phyloP scores from a whole-genome alignment of 2,113 vertebrate genomes.

The Leptosomus discolor region DNA sequence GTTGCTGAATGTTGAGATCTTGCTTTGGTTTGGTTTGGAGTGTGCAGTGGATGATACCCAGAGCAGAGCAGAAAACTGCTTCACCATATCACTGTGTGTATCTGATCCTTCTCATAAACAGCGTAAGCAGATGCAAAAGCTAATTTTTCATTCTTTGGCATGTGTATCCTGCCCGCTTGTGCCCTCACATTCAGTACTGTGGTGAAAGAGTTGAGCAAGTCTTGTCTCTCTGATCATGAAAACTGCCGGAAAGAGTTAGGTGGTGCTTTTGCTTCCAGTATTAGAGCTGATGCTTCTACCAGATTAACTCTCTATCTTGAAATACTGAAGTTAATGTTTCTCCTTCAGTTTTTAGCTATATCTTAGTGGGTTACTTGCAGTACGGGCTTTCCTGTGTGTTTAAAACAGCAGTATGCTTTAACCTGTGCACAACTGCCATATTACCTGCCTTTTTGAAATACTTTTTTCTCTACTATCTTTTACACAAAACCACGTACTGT shows the following conservation, averaged over 20 bases:
- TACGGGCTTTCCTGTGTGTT: not conserved
- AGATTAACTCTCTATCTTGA: not conserved
- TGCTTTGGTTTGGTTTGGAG: not conserved
- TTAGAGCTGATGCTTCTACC: not conserved
- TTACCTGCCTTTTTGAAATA: not conserved
- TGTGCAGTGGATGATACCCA: not conserved
- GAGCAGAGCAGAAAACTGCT: not conserved
- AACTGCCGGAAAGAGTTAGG: not conserved
- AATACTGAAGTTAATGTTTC: not conserved
- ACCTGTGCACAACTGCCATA: not conserved
- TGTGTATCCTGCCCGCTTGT: not conserved
- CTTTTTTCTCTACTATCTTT: not conserved
- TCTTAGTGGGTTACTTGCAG: not conserved
- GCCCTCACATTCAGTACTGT: not conserved
- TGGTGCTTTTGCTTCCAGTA: not conserved
- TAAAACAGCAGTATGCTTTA: not conserved
- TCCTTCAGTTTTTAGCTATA: not conserved
- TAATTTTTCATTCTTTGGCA: not conserved
- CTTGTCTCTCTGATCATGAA: not conserved
- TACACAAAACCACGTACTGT: not conserved
- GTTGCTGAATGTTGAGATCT: not conserved
- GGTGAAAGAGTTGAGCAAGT: not conserved
- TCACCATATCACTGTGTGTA: accelerated
- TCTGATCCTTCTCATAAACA: not conserved
- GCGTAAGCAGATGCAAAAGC: not conserved